Evolutionary conservation across 1,140 invertebrate genomes (phyloP), one percentile per base, ranked within the genome.

Genomic region (Hylaeus anthracinus): DNA sequence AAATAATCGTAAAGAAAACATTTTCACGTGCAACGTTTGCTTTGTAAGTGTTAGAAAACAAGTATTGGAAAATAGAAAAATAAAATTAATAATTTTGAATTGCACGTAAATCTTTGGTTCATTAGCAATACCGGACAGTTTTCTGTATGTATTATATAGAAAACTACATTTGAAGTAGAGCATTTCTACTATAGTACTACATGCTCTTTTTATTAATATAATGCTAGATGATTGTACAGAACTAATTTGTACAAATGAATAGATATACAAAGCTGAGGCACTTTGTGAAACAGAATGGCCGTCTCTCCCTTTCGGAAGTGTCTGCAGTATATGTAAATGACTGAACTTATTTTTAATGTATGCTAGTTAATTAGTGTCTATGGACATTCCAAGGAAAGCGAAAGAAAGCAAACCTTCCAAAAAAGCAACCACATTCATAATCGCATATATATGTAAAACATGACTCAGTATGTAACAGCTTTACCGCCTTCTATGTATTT

Each of bases 261-360:
- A 71, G 71, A 45, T 51, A 79, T 72, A 65, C 78, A 76, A 83
- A 79, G 60, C 63, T 48, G 14, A 69, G 70, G 56, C 39, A 55
- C n/a, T 71, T 86, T 37, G 37, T 72, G 61, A 77, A 87, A 88
- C 64, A 74, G 58, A 78, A 82, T 71, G 82, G 64, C 83, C 82
- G 80, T 81, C 74, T 86, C 83, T 84, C 82, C 84, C 84, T 75
- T 89, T 90, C 83, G 87, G 88, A 90, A 91, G 77, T 63, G 81
- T 90, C 75, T 76, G 82, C 88, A 84, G 72, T 84, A 81, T 53
- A 69, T 90, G 83, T 88, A 90, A 90, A 90, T 90, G 88, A 90
- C 83, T 90, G 83, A 90, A 88, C 73, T 89, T 90, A 90, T 88
- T 91, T 90, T 90, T 90, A 89, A 90, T 80, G 85, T 87, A 83